Percentiles rank a stretch among this genome's conserved stretches.
These are phyloP conservation scores for Hyposmocoma kahamanoa DNA, from an alignment of 1,140 invertebrate species.

Conservation along the genomic window DNA sequence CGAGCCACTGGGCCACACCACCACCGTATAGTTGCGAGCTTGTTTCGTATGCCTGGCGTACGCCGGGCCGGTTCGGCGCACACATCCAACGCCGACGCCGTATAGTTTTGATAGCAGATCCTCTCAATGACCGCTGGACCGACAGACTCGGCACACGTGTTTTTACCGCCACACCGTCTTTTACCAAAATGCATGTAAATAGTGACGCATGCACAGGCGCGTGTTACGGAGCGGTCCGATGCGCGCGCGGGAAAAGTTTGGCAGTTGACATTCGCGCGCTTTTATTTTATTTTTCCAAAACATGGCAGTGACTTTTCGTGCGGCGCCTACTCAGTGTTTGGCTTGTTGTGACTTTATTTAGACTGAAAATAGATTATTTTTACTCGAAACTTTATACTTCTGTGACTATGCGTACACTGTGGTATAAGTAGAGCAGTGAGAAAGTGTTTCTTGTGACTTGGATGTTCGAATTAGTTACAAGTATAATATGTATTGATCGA, in stretches of 20 bases:
- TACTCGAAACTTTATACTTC: background rate
- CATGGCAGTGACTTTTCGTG: slow-evolving; percentile 24
- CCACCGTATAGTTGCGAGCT: slow-evolving; percentile 15
- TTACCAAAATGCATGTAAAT: slow-evolving; percentile 61
- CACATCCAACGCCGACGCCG: slow-evolving; percentile 52
- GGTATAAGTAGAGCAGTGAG: background rate
- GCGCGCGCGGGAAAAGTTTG: slow-evolving; percentile 52
- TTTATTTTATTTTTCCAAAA: slow-evolving; percentile 33
- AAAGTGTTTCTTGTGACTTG: background rate
- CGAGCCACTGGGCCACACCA: too few relatives aligned
- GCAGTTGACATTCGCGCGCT: slow-evolving; percentile 35
- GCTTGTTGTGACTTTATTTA: slow-evolving; percentile 12
- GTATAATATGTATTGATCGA: too few relatives aligned
- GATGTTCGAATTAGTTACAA: too few relatives aligned
- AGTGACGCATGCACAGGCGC: slow-evolving; percentile 34
- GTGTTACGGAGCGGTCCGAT: slow-evolving; percentile 36
- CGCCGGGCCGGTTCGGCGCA: slow-evolving; percentile 53
- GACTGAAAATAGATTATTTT: slow-evolving; percentile 6
- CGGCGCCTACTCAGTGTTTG: background rate
- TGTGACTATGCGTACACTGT: background rate
- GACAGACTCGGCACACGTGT: slow-evolving; percentile 66
- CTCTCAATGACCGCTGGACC: slow-evolving; percentile 72
- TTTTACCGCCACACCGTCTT: slow-evolving; percentile 23
- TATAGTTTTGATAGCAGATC: slow-evolving; percentile 68
- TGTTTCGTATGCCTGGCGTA: slow-evolving; percentile 56